Conservation (phyloP, 2,113 vertebrate genomes). For the Marcusenius ussheri region DNA sequence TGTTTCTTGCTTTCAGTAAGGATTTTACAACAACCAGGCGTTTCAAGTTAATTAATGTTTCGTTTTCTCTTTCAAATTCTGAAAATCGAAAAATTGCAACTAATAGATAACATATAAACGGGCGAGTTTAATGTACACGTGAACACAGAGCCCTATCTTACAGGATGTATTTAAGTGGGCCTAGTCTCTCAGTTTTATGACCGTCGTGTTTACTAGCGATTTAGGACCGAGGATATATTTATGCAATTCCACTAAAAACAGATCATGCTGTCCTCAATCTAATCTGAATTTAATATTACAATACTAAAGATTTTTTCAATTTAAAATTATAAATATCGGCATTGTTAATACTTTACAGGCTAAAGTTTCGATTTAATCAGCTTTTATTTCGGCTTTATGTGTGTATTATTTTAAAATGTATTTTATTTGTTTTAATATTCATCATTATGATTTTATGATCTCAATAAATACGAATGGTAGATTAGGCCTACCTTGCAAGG, state of each 20-base stretch:
- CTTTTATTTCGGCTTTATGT: neutral
- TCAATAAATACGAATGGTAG: neutral
- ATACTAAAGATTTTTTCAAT: neutral
- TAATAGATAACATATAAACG: no score
- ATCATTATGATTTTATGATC: neutral
- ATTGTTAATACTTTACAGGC: neutral
- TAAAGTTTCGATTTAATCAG: neutral
- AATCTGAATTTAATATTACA: neutral
- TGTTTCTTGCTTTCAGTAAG: constrained; percentile 53
- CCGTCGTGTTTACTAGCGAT: neutral
- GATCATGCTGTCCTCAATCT: neutral
- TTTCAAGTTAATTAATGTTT: constrained; percentile 17
- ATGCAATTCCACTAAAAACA: neutral
- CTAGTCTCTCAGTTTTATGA: neutral
- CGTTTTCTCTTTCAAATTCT: neutral
- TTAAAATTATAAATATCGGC: neutral
- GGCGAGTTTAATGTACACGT: neutral
- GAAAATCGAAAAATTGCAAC: constrained; percentile 53
- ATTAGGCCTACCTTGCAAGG: neutral
- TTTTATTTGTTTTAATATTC: neutral
- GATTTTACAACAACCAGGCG: neutral
- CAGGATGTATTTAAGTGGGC: neutral
- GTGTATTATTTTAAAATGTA: neutral
- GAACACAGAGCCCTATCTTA: neutral
- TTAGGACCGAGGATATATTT: neutral